Conservation (phyloP, 2,888 invertebrate species). For the Nebria brevicollis region DNA sequence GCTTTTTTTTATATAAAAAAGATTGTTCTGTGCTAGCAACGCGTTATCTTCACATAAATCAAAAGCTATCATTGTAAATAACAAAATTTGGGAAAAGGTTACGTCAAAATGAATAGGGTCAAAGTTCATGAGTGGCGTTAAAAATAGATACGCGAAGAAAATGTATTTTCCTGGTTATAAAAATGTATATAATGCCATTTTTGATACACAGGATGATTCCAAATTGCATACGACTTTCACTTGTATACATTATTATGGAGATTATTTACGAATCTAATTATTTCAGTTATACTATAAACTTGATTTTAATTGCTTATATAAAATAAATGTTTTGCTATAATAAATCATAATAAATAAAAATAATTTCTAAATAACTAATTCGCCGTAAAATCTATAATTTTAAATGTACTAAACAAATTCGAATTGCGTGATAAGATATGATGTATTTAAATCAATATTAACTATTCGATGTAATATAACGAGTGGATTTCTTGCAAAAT, state of each 20-base stretch:
- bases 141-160: background rate
- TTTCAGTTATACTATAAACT: background rate
- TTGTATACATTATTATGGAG: background rate
- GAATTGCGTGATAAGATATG: no score
- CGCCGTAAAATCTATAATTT: no score
- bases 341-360: background rate
- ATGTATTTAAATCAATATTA: no score
- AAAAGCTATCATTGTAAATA: no score
- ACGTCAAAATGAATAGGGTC: background rate
- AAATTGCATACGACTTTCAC: background rate
- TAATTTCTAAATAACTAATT: background rate
- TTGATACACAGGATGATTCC: background rate
- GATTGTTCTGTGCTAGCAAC: no score
- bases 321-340: background rate
- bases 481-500: background rate
- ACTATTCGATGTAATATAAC: background rate
- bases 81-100: background rate
- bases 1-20: no score
- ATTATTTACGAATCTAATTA: background rate
- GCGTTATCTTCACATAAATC: no score
- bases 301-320: background rate
- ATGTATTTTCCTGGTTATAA: background rate
- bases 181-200: background rate
- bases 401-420: no score
- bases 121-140: background rate